Evolutionary conservation across 2,888 invertebrate species (phyloP), one percentile per base, ranked within the genome.

Genomic region (Xylota sylvarum): DNA sequence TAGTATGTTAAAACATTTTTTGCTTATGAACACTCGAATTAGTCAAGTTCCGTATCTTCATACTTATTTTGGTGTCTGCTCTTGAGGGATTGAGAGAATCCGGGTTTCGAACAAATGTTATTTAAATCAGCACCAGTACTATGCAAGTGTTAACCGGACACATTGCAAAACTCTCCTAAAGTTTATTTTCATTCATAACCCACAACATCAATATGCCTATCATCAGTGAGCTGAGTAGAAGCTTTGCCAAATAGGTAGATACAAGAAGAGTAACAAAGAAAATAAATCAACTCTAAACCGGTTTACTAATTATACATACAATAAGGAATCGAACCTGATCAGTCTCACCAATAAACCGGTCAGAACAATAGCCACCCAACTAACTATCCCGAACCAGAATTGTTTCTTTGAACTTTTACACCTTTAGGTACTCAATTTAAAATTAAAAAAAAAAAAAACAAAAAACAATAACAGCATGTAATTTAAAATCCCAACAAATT

Each of bases 261-360:
- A 35, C 9, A 12, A 40, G n/a, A 12, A 40, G n/a, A 40, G 12
- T n/a, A 56, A 56, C 30, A 17, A 6, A 56, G 35, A 9, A 6
- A 19, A 58, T 58, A 32, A 58, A 60, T 40, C 14, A 37, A n/a
- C 40, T 23, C 19, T 9, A 6, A 60, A 60, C 58, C 58, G 58
- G 58, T 60, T 55, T 55, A 30, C 5, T 14, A 14, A 55, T 30
- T 3, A 55, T 10, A 37, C 35, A 37, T 52, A n/a, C 52, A 30
- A 52, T 12, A 12, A 12, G 9, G 4, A 62, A 10, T 9, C 1
- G 9, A 17, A 17, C 46, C 40, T 46, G 64, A 17, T 37, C 37
- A 35, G 10, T 4, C 23, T 37, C 23, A 40, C 60, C 60, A 10
- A 37, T 40, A 23, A 46, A 64, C 43, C 64, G 46, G 17, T 17